These are phyloP conservation scores for Bombylius discolor DNA, from an alignment of 2,888 invertebrate species.

Conservation along the genomic window DNA sequence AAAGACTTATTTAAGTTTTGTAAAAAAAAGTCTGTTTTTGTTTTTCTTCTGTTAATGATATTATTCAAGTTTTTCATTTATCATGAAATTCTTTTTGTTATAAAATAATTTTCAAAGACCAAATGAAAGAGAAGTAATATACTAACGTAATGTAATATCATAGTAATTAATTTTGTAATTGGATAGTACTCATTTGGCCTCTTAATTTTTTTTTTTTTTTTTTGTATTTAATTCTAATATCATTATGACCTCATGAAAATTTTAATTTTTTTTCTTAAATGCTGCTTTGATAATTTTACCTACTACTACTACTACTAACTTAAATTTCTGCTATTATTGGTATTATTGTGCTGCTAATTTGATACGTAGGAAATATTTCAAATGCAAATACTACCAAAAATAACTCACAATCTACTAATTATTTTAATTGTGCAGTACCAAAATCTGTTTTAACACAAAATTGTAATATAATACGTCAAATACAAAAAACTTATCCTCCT, in stretches of 20 bases:
- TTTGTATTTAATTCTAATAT: not conserved
- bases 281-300: constrained; percentile 6
- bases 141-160: no score
- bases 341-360: not conserved
- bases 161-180: no score
- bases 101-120: no score
- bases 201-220: no score
- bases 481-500: constrained; percentile 36
- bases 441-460: constrained; percentile 35
- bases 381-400: constrained; percentile 1
- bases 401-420: constrained; percentile 2
- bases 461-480: constrained; percentile 35
- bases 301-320: not conserved
- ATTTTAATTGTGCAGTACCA: constrained; percentile 36
- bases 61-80: no score
- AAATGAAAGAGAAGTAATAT: no score
- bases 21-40: no score
- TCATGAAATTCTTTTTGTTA: no score
- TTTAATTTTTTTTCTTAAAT: constrained; percentile 7
- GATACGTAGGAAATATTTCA: not conserved
- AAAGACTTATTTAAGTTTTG: not conserved
- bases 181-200: no score
- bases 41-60: not conserved
- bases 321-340: not conserved
- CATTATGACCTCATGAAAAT: not conserved